Percentiles rank a stretch among this genome's conserved stretches.
Conservation (phyloP, 1,140 invertebrate genomes). For the Drosophila sechellia region DNA sequence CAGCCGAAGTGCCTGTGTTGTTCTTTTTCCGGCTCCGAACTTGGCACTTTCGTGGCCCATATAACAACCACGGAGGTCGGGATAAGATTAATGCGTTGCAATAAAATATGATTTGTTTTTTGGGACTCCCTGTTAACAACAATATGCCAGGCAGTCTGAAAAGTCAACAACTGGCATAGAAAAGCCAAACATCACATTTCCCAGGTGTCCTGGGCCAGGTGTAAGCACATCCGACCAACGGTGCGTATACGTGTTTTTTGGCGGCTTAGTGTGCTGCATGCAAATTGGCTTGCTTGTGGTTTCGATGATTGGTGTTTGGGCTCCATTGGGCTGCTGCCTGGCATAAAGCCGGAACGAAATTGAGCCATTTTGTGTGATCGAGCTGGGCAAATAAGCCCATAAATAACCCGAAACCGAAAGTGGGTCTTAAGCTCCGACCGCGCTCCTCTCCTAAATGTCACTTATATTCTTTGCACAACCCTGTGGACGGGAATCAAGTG, state of each 20-base stretch:
- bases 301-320: constrained; percentile 59
- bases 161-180: constrained; percentile 71
- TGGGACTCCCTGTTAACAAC: constrained; percentile 42
- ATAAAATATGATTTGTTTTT: constrained; percentile 80
- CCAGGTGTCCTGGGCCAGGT: constrained; percentile 56
- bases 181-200: constrained; percentile 52
- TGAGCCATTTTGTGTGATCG: constrained; percentile 53
- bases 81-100: constrained; percentile 77
- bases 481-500: constrained; percentile 29
- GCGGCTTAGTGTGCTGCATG: constrained; percentile 59
- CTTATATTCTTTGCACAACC: constrained; percentile 33
- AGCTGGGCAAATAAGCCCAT: constrained; percentile 52
- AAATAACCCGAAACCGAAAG: constrained; percentile 52
- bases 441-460: constrained; percentile 3
- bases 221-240: neutral
- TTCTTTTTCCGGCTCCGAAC: constrained; percentile 32
- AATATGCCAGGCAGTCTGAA: constrained; percentile 52
- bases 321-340: constrained; percentile 3
- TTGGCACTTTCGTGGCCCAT: constrained; percentile 59
- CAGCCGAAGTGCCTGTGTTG: constrained; percentile 7
- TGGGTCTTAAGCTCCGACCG: constrained; percentile 39
- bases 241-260: constrained; percentile 41
- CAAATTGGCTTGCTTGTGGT: constrained; percentile 70
- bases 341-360: constrained; percentile 53
- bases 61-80: constrained; percentile 20